phyloP scores from a whole-genome alignment of 1,140 invertebrate genomes.

The Scaptomyza hsui region DNA sequence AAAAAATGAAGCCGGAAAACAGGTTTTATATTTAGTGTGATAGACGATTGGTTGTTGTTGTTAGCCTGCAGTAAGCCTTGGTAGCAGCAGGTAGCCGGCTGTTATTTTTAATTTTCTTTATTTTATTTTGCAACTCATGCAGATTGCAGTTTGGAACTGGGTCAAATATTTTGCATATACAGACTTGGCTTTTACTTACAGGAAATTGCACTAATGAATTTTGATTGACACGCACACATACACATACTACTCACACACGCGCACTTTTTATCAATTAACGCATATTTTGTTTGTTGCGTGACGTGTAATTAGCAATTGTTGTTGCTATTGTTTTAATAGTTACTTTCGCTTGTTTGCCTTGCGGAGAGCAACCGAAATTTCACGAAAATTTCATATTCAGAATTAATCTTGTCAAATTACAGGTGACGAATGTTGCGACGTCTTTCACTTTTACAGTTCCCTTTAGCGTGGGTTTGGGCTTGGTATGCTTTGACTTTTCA shows the following conservation, averaged over 20 bases:
- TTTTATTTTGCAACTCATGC: conserved; percentile 33
- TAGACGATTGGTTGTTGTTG: conserved; percentile 13
- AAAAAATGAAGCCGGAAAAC: conserved; percentile 39
- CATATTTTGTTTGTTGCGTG: conserved; percentile 52
- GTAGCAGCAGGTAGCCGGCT: conserved; percentile 35
- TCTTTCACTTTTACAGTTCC: conserved; percentile 74
- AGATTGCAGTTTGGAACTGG: conserved; percentile 52
- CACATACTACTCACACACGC: conserved; percentile 15
- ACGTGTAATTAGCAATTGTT: conserved; percentile 60
- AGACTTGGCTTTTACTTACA: conserved; percentile 8
- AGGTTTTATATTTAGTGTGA: conserved; percentile 50
- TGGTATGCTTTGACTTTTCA: background rate
- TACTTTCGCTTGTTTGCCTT: conserved; percentile 69
- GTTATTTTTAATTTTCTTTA: conserved; percentile 29
- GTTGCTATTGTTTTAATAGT: conserved; percentile 22
- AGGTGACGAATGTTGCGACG: conserved; percentile 6
- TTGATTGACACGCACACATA: conserved; percentile 13
- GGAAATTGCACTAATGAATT: conserved; percentile 4
- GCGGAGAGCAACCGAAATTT: conserved; percentile 42
- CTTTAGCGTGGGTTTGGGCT: conserved; percentile 28
- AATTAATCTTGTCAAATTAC: conserved; percentile 64
- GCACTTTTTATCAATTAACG: conserved; percentile 36
- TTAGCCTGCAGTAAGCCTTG: conserved; percentile 30
- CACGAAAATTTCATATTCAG: conserved; percentile 53
- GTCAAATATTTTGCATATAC: conserved; percentile 69